phyloP scores from a whole-genome alignment of 2,113 vertebrate species.

The Gallinago undulata region DNA sequence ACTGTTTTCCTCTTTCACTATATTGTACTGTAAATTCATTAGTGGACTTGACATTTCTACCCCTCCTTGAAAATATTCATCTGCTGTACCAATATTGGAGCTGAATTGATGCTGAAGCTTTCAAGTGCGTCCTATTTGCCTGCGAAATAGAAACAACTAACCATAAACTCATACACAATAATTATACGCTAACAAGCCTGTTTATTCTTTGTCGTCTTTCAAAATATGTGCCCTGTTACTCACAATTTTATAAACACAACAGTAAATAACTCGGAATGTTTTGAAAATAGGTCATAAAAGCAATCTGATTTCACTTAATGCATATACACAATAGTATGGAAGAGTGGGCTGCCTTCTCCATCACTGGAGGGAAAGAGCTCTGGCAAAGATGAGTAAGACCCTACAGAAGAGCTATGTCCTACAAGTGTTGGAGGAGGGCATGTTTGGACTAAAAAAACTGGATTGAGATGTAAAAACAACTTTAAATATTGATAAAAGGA shows the following conservation, averaged over 20 bases:
- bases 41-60: slow-evolving; percentile 27
- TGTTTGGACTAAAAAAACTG: background rate
- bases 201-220: slow-evolving; percentile 37
- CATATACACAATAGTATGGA: background rate
- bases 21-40: slow-evolving; percentile 11
- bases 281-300: slow-evolving; percentile 45
- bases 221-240: slow-evolving; percentile 27
- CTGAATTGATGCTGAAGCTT: slow-evolving; percentile 52
- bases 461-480: background rate
- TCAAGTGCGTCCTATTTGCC: slow-evolving; percentile 15
- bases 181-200: slow-evolving; percentile 32
- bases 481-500: background rate
- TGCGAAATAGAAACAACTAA: slow-evolving; percentile 48
- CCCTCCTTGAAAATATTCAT: slow-evolving; percentile 33
- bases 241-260: slow-evolving; percentile 4
- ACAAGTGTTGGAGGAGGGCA: background rate
- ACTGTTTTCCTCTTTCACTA: slow-evolving; percentile 35
- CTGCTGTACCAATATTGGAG: slow-evolving; percentile 15
- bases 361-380: background rate
- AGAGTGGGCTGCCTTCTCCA: background rate
- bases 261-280: slow-evolving; percentile 32
- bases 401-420: background rate
- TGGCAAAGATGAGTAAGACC: background rate
- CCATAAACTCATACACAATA: slow-evolving; percentile 15
- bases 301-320: slow-evolving; percentile 33